These are phyloP conservation scores for Xyrauchen texanus DNA, from an alignment of 2,113 vertebrate species.

Conservation along the genomic window DNA sequence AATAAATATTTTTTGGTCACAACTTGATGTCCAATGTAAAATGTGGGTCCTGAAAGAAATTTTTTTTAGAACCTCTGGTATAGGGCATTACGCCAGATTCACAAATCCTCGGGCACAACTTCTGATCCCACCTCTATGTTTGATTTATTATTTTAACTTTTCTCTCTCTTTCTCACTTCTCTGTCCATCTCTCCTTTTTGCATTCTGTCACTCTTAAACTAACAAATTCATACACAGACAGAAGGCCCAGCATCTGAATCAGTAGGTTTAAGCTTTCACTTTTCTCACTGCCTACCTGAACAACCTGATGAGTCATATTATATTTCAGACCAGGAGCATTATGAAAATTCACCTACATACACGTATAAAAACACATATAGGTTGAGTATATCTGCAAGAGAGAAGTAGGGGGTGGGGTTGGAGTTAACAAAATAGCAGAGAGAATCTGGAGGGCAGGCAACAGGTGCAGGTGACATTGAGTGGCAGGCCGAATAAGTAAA, in stretches of 20 bases:
- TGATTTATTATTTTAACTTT: background rate
- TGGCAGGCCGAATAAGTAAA: conserved; percentile 11
- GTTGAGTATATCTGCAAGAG: background rate
- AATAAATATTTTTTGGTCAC: too few relatives aligned
- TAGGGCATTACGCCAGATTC: conserved; percentile 39
- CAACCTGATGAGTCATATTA: conserved; percentile 46
- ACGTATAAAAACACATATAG: conserved; percentile 35
- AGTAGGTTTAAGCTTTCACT: conserved; percentile 35
- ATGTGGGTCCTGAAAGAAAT: too few relatives aligned
- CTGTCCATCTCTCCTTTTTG: conserved; percentile 4
- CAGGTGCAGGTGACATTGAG: conserved; percentile 34
- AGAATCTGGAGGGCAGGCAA: conserved; percentile 39
- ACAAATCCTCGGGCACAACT: conserved; percentile 6
- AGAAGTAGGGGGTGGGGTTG: background rate
- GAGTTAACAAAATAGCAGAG: conserved; percentile 24
- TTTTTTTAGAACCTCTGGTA: too few relatives aligned
- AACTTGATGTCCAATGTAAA: too few relatives aligned
- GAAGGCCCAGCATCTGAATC: conserved; percentile 37
- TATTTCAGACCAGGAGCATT: conserved; percentile 39
- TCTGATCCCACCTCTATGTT: background rate
- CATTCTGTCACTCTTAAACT: conserved; percentile 9
- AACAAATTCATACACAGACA: conserved; percentile 6
- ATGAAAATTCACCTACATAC: conserved; percentile 37
- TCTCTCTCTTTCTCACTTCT: background rate
- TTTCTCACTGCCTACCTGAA: conserved; percentile 30